Evolutionary conservation across 2,113 vertebrate species (phyloP).

Genomic region (Amia ocellicauda): DNA sequence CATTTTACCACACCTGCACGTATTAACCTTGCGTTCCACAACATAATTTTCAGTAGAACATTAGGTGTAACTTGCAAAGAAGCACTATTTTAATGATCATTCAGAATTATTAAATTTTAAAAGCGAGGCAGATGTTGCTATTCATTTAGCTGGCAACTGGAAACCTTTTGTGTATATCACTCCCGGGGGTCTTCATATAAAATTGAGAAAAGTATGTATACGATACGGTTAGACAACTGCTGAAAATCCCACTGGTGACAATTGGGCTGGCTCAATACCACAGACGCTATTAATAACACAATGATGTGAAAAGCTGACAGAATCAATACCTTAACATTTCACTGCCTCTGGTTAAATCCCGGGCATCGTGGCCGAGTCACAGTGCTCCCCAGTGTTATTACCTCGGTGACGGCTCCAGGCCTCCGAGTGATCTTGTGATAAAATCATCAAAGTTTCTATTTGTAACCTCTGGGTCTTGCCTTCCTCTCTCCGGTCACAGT

Average conservation of each 20-base stretch:
- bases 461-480: conserved; percentile 48
- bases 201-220: neutral
- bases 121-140: no score
- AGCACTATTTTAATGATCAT: no score
- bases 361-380: neutral
- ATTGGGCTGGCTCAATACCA: neutral
- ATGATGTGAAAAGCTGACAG: neutral
- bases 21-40: no score
- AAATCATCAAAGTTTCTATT: conserved; percentile 38
- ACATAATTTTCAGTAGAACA: no score
- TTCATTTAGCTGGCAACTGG: neutral
- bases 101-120: no score
- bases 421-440: conserved; percentile 3
- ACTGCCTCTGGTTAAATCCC: neutral
- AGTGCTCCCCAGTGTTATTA: neutral
- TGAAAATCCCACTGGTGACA: conserved; percentile 10
- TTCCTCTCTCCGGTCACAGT: conserved; percentile 63
- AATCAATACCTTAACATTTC: neutral
- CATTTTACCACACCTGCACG: no score
- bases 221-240: neutral
- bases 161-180: neutral
- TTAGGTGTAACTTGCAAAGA: no score
- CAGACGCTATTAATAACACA: conserved; percentile 2
- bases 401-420: neutral
- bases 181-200: neutral